phyloP scores from a whole-genome alignment of 37 sponge, comb jelly and placozoan species.

The Spongia lamella region DNA sequence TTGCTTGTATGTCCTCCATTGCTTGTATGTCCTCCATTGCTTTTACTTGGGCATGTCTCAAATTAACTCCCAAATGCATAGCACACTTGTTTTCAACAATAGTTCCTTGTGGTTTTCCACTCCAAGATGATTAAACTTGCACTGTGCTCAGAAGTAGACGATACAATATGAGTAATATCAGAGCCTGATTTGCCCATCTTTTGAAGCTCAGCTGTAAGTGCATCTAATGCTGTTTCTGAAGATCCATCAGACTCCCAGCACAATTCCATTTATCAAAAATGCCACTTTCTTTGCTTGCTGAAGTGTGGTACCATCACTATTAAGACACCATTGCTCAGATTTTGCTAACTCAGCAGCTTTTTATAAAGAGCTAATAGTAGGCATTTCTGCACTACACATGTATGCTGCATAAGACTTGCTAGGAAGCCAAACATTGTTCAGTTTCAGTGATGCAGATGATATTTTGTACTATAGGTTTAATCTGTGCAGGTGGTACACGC shows the following conservation, averaged over 20 bases:
- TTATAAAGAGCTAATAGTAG: constrained; percentile 9
- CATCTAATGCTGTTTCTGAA: not conserved
- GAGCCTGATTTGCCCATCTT: too few species aligned
- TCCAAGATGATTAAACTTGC: constrained; percentile 6
- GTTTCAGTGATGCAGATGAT: not conserved
- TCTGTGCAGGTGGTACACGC: constrained; percentile 17
- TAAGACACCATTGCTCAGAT: not conserved
- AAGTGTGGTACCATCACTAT: constrained; percentile 33
- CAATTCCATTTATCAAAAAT: constrained; percentile 21
- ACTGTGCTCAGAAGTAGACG: constrained; percentile 44
- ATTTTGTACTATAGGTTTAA: not conserved
- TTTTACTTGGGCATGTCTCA: constrained; percentile 18
- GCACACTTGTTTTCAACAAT: constrained; percentile 33
- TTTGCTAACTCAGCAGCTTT: constrained; percentile 4
- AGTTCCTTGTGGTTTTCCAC: not conserved
- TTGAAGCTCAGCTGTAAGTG: not conserved
- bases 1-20: too few species aligned
- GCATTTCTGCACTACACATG: constrained; percentile 19
- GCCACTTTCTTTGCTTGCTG: constrained; percentile 19
- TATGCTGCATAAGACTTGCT: constrained; percentile 9
- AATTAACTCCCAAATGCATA: constrained; percentile 39
- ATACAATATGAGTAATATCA: not conserved
- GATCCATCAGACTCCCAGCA: constrained; percentile 25
- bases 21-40: not conserved
- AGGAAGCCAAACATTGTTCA: not conserved